Percentiles rank a stretch among this genome's conserved stretches.
phyloP scores from a whole-genome alignment of 2,888 invertebrate genomes.

The Prosopocoilus inquinatus region DNA sequence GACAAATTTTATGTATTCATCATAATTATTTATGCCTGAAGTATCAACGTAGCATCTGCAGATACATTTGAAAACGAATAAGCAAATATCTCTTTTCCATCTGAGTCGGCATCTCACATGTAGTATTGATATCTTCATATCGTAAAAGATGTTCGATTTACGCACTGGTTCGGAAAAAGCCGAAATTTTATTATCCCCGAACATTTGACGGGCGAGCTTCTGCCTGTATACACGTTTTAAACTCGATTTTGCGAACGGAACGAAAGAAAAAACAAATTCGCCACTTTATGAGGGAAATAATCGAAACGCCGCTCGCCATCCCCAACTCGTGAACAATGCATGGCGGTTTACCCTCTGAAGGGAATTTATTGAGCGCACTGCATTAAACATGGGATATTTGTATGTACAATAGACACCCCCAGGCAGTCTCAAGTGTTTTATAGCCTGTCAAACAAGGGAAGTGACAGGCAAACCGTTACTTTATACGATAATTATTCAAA shows the following conservation, averaged over 20 bases:
- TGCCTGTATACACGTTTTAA: no score
- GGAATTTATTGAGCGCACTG: constrained; percentile 27
- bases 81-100: no score
- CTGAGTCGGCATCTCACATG: no score
- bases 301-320: not conserved
- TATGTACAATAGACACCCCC: constrained; percentile 29
- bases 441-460: constrained; percentile 31
- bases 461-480: constrained; percentile 23
- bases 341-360: constrained; percentile 1
- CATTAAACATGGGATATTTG: constrained; percentile 33
- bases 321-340: not conserved
- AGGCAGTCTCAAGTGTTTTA: constrained; percentile 30
- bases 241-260: not conserved
- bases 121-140: no score
- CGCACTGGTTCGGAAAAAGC: no score
- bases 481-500: constrained; percentile 28
- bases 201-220: no score
- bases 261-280: not conserved
- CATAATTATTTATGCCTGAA: no score
- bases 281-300: not conserved
- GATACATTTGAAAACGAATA: no score
- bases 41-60: no score
- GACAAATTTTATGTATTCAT: no score
- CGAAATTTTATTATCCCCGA: no score
- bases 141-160: no score